Evolutionary conservation across 1,140 invertebrate genomes (phyloP).

Genomic region (Caerostris darwini): DNA sequence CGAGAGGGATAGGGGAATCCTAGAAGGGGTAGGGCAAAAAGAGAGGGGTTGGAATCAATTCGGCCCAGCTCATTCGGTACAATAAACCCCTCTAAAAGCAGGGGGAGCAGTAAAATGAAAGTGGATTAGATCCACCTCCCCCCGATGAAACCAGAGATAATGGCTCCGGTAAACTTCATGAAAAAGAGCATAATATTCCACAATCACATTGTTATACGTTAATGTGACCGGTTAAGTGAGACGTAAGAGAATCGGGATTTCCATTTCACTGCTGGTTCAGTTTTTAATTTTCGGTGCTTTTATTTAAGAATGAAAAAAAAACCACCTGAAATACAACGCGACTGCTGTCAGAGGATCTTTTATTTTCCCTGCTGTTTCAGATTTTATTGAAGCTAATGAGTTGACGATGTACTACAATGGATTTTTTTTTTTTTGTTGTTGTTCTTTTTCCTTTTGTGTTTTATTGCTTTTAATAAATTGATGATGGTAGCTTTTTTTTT

Average conservation of each 20-base stretch:
- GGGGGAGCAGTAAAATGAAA: conserved; percentile 53
- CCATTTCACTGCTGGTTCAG: conserved; percentile 54
- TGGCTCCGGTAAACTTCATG: conserved; percentile 54
- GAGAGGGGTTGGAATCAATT: conserved; percentile 38
- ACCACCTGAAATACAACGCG: conserved; percentile 8
- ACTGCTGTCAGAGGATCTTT: not conserved
- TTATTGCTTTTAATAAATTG: not conserved
- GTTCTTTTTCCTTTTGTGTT: not conserved
- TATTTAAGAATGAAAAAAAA: not conserved
- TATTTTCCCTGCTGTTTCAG: not conserved
- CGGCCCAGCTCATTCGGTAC: not conserved
- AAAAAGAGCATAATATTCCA: conserved; percentile 69
- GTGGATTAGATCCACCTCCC: conserved; percentile 60
- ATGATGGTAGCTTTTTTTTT: not conserved
- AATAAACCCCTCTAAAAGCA: conserved; percentile 31
- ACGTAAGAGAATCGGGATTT: conserved; percentile 24
- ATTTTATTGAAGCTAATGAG: not conserved
- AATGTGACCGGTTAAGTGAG: conserved; percentile 69
- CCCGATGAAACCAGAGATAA: conserved; percentile 71
- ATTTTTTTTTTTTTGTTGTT: not conserved
- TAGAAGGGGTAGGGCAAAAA: conserved; percentile 15
- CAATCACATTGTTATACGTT: conserved; percentile 64
- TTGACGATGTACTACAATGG: not conserved
- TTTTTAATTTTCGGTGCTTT: conserved; percentile 52
- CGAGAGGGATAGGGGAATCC: conserved; percentile 25